Evolutionary conservation across 1,140 invertebrate genomes (phyloP), one percentile per base, ranked within the genome.

Genomic region (Prorops nasuta): DNA sequence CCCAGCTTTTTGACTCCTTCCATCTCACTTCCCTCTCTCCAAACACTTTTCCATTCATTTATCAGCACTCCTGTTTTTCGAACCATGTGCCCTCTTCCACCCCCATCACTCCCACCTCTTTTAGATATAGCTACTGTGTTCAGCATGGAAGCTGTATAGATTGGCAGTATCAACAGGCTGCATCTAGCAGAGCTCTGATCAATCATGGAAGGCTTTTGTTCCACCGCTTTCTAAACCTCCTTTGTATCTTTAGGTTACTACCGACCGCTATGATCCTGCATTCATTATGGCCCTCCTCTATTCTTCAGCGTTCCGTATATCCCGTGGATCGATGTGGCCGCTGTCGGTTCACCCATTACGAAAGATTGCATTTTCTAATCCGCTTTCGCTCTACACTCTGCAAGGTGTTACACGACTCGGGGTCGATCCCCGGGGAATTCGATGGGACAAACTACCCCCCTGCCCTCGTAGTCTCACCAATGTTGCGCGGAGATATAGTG

Each of bases 201-300:
- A 68, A 68, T 69, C 60, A 63, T 47, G 44, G 51, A 22, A 21
- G 39, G 47, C 52, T 65, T 65, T 67, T 66, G 64, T 67, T 65
- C 65, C 59, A 57, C 24, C 49, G 48, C 48, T 62, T 62, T 66
- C 49, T 61, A 58, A 67, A 44, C 58, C 58, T 54, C 50, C 40
- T 61, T 59, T 64, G 56, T 64, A 60, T 51, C 62, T 61, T 47
- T 42, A 46, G 44, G 46, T 46, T 56, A 54, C 46, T 51, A 12
- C 37, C 49, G n/a, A 63, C 60, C 39, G 28, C 60, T 54, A 52
- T 51, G 57, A 63, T 64, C 38, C 51, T 50, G 46, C 53, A 63
- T 64, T 64, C 54, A 63, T 64, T 64, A 64, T 58, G 36, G 32
- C 38, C 20, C 35, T 45, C 21, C 31, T 24, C 20, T 15, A 6